These are phyloP conservation scores for Sinella curviseta DNA, from an alignment of 1,140 invertebrate species.

Conservation along the genomic window DNA sequence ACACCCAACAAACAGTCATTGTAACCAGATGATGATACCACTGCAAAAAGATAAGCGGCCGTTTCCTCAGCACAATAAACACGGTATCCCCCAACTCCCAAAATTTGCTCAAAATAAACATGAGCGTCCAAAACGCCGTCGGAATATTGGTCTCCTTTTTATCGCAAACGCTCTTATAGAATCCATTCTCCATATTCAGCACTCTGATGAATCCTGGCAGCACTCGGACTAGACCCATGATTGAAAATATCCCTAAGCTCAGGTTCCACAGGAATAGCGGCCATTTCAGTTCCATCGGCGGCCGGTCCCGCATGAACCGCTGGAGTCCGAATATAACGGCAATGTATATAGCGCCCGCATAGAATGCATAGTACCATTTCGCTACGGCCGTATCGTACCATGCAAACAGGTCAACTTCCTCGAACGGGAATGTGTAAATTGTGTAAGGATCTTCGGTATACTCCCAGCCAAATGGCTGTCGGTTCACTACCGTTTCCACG, in stretches of 20 bases:
- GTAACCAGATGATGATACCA: slow-evolving; percentile 35
- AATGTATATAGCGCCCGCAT: slow-evolving; percentile 49
- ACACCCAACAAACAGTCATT: slow-evolving; percentile 25
- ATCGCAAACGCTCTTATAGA: slow-evolving; percentile 32
- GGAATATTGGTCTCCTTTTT: slow-evolving; percentile 27
- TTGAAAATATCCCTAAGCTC: slow-evolving; percentile 26
- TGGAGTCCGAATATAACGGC: slow-evolving; percentile 26
- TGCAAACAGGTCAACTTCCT: neutral
- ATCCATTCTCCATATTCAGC: slow-evolving; percentile 20
- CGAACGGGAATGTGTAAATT: neutral
- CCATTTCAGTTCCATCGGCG: slow-evolving; percentile 14
- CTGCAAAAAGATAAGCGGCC: slow-evolving; percentile 28
- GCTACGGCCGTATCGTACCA: neutral
- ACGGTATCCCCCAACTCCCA: slow-evolving; percentile 35
- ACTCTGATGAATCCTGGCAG: slow-evolving; percentile 67
- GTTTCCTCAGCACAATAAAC: slow-evolving; percentile 33
- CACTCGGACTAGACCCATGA: slow-evolving; percentile 13
- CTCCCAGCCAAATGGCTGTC: neutral
- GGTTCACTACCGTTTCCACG: neutral
- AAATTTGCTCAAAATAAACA: slow-evolving; percentile 29
- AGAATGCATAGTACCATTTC: slow-evolving; percentile 18
- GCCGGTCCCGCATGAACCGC: slow-evolving; percentile 28
- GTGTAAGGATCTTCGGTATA: neutral
- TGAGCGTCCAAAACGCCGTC: slow-evolving; percentile 1
- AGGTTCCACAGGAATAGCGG: slow-evolving; percentile 31